A percentile compares a stretch with the other conserved stretches of the same genome.
Evolutionary conservation across 1,140 invertebrate species (phyloP).

Genomic region (Bemisia tabaci): DNA sequence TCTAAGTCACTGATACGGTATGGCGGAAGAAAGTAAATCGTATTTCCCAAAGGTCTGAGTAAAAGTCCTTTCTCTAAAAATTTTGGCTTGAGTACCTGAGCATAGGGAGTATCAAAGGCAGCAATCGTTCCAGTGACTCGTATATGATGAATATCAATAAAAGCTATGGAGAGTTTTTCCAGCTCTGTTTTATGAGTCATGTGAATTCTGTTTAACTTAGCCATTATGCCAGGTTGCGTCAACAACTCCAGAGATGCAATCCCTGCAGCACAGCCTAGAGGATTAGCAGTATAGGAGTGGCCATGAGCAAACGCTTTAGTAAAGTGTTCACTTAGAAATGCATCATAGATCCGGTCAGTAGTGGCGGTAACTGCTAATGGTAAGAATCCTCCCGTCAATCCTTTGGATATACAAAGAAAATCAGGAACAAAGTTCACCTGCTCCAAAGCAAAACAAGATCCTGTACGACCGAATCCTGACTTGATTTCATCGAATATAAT

Average conservation of each 20-base stretch:
- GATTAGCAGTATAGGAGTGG: slow-evolving; percentile 9
- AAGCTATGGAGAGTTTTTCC: background rate
- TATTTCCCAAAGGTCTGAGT: slow-evolving; percentile 5
- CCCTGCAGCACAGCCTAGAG: slow-evolving; percentile 9
- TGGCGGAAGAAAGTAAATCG: slow-evolving; percentile 11
- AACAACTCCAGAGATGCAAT: slow-evolving; percentile 2
- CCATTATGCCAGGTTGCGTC: background rate
- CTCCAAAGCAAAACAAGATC: slow-evolving; percentile 19
- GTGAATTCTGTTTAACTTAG: background rate
- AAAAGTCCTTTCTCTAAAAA: slow-evolving; percentile 6
- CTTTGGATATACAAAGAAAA: slow-evolving; percentile 21
- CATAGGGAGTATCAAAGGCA: slow-evolving; percentile 2
- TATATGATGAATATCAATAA: background rate
- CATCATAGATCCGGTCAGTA: slow-evolving; percentile 12
- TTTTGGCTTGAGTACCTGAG: background rate
- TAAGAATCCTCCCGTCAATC: slow-evolving; percentile 20
- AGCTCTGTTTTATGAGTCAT: background rate
- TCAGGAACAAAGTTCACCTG: slow-evolving; percentile 17
- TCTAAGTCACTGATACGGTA: slow-evolving; percentile 1
- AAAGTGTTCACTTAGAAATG: background rate
- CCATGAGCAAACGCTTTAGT: slow-evolving; percentile 9
- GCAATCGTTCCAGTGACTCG: slow-evolving; percentile 10
- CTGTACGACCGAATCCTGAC: slow-evolving; percentile 24
- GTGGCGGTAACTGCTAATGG: slow-evolving; percentile 17
- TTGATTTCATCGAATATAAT: slow-evolving; percentile 23